phyloP scores from a whole-genome alignment of 1,140 invertebrate species.

The Ectropis grisescens region DNA sequence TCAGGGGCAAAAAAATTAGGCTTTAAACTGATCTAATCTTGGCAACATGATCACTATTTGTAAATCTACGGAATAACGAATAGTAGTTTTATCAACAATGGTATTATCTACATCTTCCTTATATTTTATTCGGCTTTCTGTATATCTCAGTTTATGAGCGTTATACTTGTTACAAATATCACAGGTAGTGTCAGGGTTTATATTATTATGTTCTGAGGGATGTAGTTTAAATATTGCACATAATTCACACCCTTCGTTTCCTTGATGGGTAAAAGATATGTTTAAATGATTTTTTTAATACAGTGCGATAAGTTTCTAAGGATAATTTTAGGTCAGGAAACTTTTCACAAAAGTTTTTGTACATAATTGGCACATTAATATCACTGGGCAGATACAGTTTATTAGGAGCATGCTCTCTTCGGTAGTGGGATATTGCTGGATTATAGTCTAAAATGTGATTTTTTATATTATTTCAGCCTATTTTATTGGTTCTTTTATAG shows the following conservation, averaged over 20 bases:
- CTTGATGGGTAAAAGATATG: constrained; percentile 1
- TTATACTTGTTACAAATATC: no score
- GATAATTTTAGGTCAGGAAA: background rate
- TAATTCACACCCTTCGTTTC: constrained; percentile 2
- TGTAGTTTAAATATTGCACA: constrained; percentile 1
- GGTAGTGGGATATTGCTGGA: constrained; percentile 4
- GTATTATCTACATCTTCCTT: constrained; percentile 1
- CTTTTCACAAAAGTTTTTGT: background rate
- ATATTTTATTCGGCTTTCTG: background rate
- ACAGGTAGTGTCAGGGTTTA: background rate
- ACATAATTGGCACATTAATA: background rate
- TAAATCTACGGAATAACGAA: constrained; percentile 7
- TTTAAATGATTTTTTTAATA: constrained; percentile 1
- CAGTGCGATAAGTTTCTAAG: background rate
- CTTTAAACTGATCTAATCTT: constrained; percentile 17
- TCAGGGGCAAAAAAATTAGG: constrained; percentile 15
- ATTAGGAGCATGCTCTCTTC: constrained; percentile 3
- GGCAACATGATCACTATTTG: constrained; percentile 19
- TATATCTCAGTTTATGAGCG: background rate
- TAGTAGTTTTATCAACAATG: background rate
- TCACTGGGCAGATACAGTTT: constrained; percentile 1
- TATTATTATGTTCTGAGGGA: no score
- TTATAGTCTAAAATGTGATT: constrained; percentile 2
- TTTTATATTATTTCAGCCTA: background rate
- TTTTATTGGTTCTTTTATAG: no score